Evolutionary conservation across 2,888 invertebrate genomes (phyloP), one percentile per base, ranked within the genome.

Genomic region (Callinectes sapidus): DNA sequence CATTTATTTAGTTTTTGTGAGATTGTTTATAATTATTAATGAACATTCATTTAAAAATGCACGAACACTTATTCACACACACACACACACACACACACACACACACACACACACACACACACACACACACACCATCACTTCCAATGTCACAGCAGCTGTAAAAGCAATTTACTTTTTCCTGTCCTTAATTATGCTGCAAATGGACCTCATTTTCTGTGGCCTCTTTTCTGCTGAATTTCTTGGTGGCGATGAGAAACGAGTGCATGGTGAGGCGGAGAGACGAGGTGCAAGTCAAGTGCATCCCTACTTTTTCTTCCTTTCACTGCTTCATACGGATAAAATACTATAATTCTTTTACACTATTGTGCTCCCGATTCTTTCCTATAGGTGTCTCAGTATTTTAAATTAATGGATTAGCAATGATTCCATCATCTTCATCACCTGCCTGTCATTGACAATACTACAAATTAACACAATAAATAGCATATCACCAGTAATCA

Each of bases 111-210:
- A 28, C 71, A 71, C 71, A 81, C 35, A 81, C 35, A 81, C 81
- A 35, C 35, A 81, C 32, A 81, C 13, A 35, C 35, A 35, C 35
- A 81, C 81, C 32, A 32, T 16, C 35, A 81, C 35, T 81, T 35
- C 16, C 14, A 35, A 32, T 81, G 81, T 81, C 32, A 81, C n/a
- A 35, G 81, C 16, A 35, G 81, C 35, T 35, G 14, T 81, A 81
- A 35, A 81, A 81, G 81, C 81, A 81, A 81, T 81, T 3, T 35
- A 81, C 32, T 81, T 81, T 81, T 81, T 81, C 35, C 81, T 81
- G 35, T 81, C 81, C 81, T 81, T 35, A 81, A 81, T 81, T 81
- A 81, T 81, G 35, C 81, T 16, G 81, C 35, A 81, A 81, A 81
- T 81, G 81, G 35, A 35, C 35, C 35, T 81, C 81, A 35, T 81